These are phyloP conservation scores for Copidosoma aretas DNA, from an alignment of 2,888 invertebrate genomes.

Conservation along the genomic window DNA sequence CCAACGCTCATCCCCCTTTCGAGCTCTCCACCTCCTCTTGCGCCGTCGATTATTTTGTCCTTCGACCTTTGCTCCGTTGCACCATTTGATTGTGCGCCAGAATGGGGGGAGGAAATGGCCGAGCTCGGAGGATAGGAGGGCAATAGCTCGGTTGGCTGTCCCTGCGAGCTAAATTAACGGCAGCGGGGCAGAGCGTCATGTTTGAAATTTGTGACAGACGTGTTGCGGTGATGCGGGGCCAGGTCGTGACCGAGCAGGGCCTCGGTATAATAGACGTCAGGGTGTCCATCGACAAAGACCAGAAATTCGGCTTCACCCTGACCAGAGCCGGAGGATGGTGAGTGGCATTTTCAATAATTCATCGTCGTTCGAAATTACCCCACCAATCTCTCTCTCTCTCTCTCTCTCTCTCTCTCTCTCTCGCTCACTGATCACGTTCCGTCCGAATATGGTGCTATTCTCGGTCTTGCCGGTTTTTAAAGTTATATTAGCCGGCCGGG, in stretches of 20 bases:
- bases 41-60: not conserved
- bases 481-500: no score
- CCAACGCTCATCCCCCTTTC: not conserved
- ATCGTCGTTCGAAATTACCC: no score
- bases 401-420: not conserved
- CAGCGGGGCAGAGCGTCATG: constrained; percentile 48
- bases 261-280: constrained; percentile 96
- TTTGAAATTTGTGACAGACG: constrained; percentile 74
- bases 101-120: no score
- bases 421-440: not conserved
- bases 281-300: constrained; percentile 92
- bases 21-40: not conserved
- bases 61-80: no score
- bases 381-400: no score
- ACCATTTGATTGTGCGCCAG: no score
- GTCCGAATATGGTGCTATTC: no score
- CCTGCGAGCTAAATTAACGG: constrained; percentile 20
- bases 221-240: constrained; percentile 97
- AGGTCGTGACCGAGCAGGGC: constrained; percentile 92
- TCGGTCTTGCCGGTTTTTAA: no score
- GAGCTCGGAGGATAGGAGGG: not conserved
- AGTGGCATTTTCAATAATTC: constrained; percentile 64
- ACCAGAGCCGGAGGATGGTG: constrained; percentile 94
- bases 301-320: constrained; percentile 94
- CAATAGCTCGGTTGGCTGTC: constrained; percentile 19